Base-by-base conservation (phyloP, 2,888 invertebrate species). In the Trachelus tabidus region DNA sequence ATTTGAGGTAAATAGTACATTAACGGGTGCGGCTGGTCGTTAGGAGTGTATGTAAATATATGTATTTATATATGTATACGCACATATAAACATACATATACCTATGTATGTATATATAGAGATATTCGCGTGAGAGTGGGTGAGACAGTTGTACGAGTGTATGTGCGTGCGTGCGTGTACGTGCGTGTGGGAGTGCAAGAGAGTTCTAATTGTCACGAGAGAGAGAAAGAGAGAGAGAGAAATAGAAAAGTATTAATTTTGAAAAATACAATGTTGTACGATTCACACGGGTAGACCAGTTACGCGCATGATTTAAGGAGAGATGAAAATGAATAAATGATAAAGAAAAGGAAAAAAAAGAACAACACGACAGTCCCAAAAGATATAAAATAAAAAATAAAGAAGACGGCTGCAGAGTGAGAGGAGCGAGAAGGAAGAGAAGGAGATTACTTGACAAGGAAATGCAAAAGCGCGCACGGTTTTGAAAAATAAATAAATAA, bases 91-190 rank as follows among this genome's bases (percentile, higher is more conserved):
- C 56, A 56, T 56, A 56, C 56, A 56, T 56, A 56, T 56, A 56
- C 23, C 56, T 56, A 56, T 56, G 56, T 56, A 56, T 56, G 56
- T 56, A 56, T 23, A 23, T 56, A 76, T n/a, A 75, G 76, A 73
- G 34, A 75, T 34, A 37, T 56, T 37, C 37, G 75, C 75, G 56
- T 31, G 73, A 68, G 73, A 79, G 12, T 75, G n/a, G 34, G 76
- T 75, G 73, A 68, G 69, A 73, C 30, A 9, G 56, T 56, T 40
- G 56, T 56, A 23, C 56, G 23, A 76, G 68, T 30, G 73, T 33
- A 31, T 73, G 31, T 71, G n/a, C 3, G 9, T 69, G 34, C 37
- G 33, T 34, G 35, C 31, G n/a, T 34, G 33, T 34, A 31, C 31
- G n/a, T 34, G 31, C 23, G 76, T 31, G 71, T 15, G 37, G 4